A percentile compares a stretch with the other conserved stretches of the same genome.
Conservation (phyloP, 2,113 vertebrate species). For the Murina feae region DNA sequence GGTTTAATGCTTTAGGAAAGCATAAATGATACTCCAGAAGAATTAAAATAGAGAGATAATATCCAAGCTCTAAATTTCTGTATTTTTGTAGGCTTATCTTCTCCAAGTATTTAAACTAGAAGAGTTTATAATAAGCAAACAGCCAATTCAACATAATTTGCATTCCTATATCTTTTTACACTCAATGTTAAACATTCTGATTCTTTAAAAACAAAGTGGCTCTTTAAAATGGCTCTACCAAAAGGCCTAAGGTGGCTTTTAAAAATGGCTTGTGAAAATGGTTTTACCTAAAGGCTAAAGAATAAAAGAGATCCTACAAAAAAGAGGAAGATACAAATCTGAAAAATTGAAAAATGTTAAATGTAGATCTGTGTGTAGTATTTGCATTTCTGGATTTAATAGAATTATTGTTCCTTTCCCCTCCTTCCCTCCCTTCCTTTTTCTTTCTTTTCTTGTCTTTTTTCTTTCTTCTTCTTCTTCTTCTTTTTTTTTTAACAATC, state of each 20-base stretch:
- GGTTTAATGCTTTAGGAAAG: background rate
- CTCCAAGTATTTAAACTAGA: constrained; percentile 38
- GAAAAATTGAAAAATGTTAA: background rate
- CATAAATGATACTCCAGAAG: background rate
- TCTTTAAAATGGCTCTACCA: background rate
- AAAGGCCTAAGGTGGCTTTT: background rate
- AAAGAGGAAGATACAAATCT: background rate
- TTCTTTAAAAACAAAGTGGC: background rate
- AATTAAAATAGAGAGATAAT: constrained; percentile 20
- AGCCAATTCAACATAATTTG: constrained; percentile 33
- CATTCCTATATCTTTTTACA: constrained; percentile 37
- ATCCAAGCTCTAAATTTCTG: constrained; percentile 24
- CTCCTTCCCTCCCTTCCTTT: background rate
- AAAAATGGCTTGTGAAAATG: background rate
- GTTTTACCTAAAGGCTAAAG: background rate
- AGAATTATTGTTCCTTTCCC: constrained; percentile 9
- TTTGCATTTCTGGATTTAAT: constrained; percentile 17
- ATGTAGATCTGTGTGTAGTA: background rate
- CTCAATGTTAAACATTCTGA: constrained; percentile 25
- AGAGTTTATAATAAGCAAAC: constrained; percentile 49
- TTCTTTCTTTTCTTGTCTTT: background rate
- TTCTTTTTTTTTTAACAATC: background rate
- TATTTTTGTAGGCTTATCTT: background rate
- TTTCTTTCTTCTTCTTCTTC: background rate
- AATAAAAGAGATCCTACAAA: background rate